Conservation (phyloP, 2,888 invertebrate genomes). For the Ceratothoa steindachneri region DNA sequence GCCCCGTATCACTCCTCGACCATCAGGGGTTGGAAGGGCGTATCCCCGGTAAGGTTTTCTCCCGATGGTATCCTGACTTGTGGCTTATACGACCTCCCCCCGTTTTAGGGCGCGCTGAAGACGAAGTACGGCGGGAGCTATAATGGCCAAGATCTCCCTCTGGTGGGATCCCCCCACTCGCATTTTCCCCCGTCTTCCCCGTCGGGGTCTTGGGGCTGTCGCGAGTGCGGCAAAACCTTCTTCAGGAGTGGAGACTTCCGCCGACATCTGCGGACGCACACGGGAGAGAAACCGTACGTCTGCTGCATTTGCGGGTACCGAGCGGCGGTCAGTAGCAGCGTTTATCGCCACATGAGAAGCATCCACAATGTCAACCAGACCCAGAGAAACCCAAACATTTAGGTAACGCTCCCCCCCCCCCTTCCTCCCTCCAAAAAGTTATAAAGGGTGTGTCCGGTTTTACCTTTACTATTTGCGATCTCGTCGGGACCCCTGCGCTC, state of each 20-base stretch:
- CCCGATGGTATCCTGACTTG: too few relatives aligned
- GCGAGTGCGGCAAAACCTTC: slow-evolving; percentile 31
- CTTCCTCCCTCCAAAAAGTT: too few relatives aligned
- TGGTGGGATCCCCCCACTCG: neutral
- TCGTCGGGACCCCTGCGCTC: too few relatives aligned
- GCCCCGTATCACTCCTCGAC: too few relatives aligned
- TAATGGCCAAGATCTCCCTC: neutral
- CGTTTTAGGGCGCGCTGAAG: neutral
- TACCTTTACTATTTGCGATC: too few relatives aligned
- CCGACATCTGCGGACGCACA: slow-evolving; percentile 48
- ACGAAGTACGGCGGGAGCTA: neutral
- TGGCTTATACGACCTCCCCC: neutral
- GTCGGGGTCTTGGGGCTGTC: slow-evolving; percentile 14
- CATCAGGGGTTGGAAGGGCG: too few relatives aligned
- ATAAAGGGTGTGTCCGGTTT: too few relatives aligned
- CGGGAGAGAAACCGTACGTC: slow-evolving; percentile 36
- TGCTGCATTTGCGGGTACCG: slow-evolving; percentile 44
- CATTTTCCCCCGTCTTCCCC: neutral
- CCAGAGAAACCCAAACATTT: neutral
- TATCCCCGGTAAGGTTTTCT: too few relatives aligned
- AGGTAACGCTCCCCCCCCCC: too few relatives aligned
- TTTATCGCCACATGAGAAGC: slow-evolving; percentile 38
- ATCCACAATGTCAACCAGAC: slow-evolving; percentile 3
- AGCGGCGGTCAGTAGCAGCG: slow-evolving; percentile 35
- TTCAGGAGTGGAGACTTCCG: slow-evolving; percentile 28